Conservation (phyloP, 2,797 vertebrate species). For the Lepilemur ruficaudatus region DNA sequence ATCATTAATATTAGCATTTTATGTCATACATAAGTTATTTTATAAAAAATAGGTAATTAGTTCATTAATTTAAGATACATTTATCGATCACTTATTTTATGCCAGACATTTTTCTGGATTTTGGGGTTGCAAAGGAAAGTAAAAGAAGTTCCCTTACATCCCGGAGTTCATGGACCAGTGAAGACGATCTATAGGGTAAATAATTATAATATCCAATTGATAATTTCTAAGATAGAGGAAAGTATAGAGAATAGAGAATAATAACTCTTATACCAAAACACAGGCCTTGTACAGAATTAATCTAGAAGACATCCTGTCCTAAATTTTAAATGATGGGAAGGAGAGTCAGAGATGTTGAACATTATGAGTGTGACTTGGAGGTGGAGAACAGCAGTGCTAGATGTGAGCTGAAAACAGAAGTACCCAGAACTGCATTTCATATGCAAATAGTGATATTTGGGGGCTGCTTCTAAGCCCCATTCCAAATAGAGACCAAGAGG, state of each 20-base stretch:
- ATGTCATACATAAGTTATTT: not conserved
- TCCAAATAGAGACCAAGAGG: not conserved
- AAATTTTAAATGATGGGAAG: not conserved
- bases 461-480: not conserved
- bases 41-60: not conserved
- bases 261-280: not conserved
- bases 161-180: not conserved
- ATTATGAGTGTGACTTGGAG: not conserved
- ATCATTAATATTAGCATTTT: not conserved
- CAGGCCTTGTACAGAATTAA: not conserved
- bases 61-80: not conserved
- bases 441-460: not conserved
- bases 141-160: not conserved
- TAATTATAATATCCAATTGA: not conserved
- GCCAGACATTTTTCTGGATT: not conserved
- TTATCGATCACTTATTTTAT: not conserved
- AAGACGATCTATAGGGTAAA: not conserved
- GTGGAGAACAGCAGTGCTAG: not conserved
- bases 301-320: not conserved
- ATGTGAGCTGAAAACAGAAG: not conserved
- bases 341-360: not conserved
- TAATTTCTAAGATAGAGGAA: not conserved
- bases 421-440: not conserved
- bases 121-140: not conserved
- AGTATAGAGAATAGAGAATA: not conserved